Conservation (phyloP, 2,797 vertebrate genomes). For the Chaetodon trifasciatus region DNA sequence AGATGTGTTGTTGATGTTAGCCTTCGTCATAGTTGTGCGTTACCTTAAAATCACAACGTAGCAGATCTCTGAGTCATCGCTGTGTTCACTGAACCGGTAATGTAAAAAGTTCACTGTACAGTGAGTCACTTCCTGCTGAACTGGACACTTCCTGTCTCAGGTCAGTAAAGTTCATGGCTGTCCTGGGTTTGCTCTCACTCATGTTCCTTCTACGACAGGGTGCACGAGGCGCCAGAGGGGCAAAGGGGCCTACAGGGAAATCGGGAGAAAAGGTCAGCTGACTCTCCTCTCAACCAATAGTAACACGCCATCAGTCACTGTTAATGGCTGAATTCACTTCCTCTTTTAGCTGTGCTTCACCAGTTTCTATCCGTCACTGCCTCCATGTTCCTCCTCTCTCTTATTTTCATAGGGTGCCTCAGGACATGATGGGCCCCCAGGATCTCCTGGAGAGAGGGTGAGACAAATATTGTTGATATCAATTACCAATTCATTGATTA, state of each 20-base stretch:
- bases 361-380: background rate
- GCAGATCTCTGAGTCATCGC: background rate
- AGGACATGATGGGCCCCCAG: slow-evolving; percentile 93
- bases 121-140: background rate
- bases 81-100: slow-evolving; percentile 1
- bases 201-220: slow-evolving; percentile 84
- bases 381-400: slow-evolving; percentile 2
- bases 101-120: background rate
- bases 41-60: background rate
- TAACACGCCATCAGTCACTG: background rate
- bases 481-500: background rate
- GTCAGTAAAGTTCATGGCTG: background rate
- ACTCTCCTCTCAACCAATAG: slow-evolving; percentile 28
- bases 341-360: slow-evolving; percentile 4
- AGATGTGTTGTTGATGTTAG: background rate
- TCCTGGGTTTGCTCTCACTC: slow-evolving; percentile 16
- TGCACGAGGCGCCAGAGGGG: slow-evolving; percentile 92
- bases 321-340: background rate
- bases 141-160: background rate
- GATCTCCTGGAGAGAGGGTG: slow-evolving; percentile 95
- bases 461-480: slow-evolving; percentile 40
- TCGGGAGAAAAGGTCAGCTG: slow-evolving; percentile 93
- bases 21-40: background rate
- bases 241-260: slow-evolving; percentile 94
- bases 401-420: slow-evolving; percentile 88